These are phyloP conservation scores for Diploscapter pachys DNA, from an alignment of 1,140 invertebrate species.

Conservation along the genomic window DNA sequence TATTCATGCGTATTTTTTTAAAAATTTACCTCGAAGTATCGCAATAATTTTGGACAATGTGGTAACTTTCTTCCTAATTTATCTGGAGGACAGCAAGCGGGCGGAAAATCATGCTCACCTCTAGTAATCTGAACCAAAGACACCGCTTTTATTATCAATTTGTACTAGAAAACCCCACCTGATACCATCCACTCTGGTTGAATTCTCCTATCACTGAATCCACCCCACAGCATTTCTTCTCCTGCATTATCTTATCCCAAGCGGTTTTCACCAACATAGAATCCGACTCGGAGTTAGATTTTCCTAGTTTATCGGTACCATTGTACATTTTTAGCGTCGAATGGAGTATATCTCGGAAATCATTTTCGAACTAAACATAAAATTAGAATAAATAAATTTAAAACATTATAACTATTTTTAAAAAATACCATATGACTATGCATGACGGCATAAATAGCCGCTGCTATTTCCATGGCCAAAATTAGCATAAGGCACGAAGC, in stretches of 20 bases:
- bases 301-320: constrained; percentile 46
- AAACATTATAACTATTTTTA: not conserved
- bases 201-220: constrained; percentile 56
- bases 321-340: constrained; percentile 55
- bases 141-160: constrained; percentile 8
- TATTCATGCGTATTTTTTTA: too few species aligned
- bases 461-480: constrained; percentile 55
- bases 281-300: constrained; percentile 29
- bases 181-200: constrained; percentile 50
- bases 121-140: constrained; percentile 18
- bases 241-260: constrained; percentile 58
- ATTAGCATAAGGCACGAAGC: constrained; percentile 56
- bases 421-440: constrained; percentile 47
- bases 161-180: constrained; percentile 5
- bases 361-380: constrained; percentile 48
- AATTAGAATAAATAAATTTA: constrained; percentile 19
- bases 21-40: constrained; percentile 54
- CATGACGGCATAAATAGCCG: constrained; percentile 56
- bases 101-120: constrained; percentile 47
- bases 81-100: constrained; percentile 55
- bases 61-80: constrained; percentile 46
- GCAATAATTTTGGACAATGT: constrained; percentile 47
- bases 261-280: constrained; percentile 51
- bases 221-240: constrained; percentile 58
- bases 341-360: constrained; percentile 49